A percentile compares a stretch with the other conserved stretches of the same genome.
phyloP scores from a whole-genome alignment of 2,888 invertebrate genomes.

The Heterodera filipjevi region DNA sequence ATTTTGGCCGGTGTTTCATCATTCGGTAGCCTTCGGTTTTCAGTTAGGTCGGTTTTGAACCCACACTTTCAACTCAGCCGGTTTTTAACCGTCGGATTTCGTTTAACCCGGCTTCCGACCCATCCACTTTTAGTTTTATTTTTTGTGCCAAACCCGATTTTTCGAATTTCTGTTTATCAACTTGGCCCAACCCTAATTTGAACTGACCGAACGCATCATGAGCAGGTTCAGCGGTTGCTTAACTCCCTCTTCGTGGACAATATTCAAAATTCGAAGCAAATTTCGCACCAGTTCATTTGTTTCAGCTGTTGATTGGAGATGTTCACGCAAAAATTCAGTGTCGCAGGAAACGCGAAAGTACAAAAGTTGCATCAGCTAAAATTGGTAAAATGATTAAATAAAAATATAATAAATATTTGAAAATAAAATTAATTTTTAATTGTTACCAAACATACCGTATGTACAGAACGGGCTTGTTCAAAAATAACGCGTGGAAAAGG shows the following conservation, averaged over 20 bases:
- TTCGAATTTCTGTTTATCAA: too few species aligned
- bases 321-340: constrained; percentile 54
- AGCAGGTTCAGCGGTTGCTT: constrained; percentile 56
- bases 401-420: too few species aligned
- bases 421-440: neutral
- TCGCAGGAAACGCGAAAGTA: constrained; percentile 62
- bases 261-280: constrained; percentile 55
- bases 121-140: too few species aligned
- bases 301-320: constrained; percentile 55
- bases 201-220: constrained; percentile 54
- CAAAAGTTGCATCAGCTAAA: constrained; percentile 52
- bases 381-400: neutral
- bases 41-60: too few species aligned
- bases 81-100: too few species aligned
- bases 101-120: too few species aligned
- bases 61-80: too few species aligned
- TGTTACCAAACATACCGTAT: constrained; percentile 56
- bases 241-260: constrained; percentile 51
- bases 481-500: constrained; percentile 59
- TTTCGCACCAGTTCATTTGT: constrained; percentile 58
- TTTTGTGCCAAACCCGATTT: too few species aligned
- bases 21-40: too few species aligned
- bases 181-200: too few species aligned
- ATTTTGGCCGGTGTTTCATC: too few species aligned
- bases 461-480: constrained; percentile 56